A percentile compares a stretch with the other conserved stretches of the same genome.
phyloP scores from a whole-genome alignment of 2,797 vertebrate genomes.

The Taenioides sp. region DNA sequence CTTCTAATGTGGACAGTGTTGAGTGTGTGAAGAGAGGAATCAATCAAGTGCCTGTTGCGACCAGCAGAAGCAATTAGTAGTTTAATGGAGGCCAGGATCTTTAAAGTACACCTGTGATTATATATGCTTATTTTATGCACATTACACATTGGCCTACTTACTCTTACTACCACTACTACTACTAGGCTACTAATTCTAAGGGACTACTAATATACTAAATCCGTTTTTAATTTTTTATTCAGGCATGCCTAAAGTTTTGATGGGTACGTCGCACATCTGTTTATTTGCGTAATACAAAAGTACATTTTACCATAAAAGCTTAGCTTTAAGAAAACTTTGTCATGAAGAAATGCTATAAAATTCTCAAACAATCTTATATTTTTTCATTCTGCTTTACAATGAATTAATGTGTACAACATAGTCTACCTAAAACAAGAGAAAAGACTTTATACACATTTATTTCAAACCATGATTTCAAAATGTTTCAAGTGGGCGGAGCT shows the following conservation, averaged over 20 bases:
- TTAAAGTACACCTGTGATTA: slow-evolving; percentile 52
- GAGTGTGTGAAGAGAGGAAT: slow-evolving; percentile 59
- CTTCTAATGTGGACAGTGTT: slow-evolving; percentile 58
- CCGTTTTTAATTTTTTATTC: too few relatives aligned
- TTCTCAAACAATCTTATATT: too few relatives aligned
- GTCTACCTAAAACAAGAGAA: neutral
- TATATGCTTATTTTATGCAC: slow-evolving; percentile 10
- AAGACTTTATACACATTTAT: neutral
- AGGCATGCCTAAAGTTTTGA: neutral
- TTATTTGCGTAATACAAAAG: too few relatives aligned
- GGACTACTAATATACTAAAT: too few relatives aligned
- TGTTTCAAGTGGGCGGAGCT: slow-evolving; percentile 3
- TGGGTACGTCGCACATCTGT: neutral
- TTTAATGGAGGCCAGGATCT: slow-evolving; percentile 55
- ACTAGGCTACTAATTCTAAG: neutral
- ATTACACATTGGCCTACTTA: neutral
- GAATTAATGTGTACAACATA: neutral
- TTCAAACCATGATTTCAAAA: neutral
- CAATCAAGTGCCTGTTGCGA: slow-evolving; percentile 51
- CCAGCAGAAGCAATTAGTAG: slow-evolving; percentile 41
- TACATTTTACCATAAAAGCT: too few relatives aligned
- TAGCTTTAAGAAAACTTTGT: too few relatives aligned
- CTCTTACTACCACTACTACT: neutral
- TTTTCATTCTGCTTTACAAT: neutral
- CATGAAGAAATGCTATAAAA: too few relatives aligned